These are phyloP conservation scores for Pipistrellus pygmaeus DNA, from an alignment of 2,797 vertebrate genomes.

Conservation along the genomic window DNA sequence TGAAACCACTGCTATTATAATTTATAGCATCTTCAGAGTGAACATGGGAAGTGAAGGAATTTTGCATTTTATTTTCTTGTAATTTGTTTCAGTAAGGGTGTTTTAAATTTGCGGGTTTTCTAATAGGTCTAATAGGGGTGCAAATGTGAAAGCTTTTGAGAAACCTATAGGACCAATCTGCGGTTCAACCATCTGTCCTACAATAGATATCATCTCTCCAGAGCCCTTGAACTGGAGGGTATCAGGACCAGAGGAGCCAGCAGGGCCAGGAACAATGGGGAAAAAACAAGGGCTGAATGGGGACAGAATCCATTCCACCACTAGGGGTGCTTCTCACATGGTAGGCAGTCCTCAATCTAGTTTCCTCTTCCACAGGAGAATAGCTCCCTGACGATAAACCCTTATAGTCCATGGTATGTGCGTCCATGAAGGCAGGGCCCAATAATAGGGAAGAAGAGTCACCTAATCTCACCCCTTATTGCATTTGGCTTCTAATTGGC, in stretches of 20 bases:
- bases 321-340: background rate
- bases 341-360: background rate
- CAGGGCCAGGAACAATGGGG: background rate
- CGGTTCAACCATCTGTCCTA: background rate
- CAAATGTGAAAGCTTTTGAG: constrained; percentile 27
- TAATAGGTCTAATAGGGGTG: background rate
- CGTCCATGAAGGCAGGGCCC: background rate
- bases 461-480: background rate
- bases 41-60: constrained; percentile 1
- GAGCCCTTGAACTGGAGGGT: background rate
- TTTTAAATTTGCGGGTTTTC: constrained; percentile 43
- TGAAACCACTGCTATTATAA: background rate
- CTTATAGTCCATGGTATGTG: background rate
- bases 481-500: constrained; percentile 25
- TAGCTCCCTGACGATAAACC: background rate
- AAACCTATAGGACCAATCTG: background rate
- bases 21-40: constrained; percentile 49
- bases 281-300: background rate
- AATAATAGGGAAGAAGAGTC: background rate
- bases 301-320: background rate
- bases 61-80: constrained; percentile 10
- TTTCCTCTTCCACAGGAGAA: background rate
- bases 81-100: constrained; percentile 35
- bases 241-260: background rate
- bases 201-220: background rate